Evolutionary conservation across 92 coral and sea anemone species (phyloP), one percentile per base, ranked within the genome.

Genomic region (Phymanthus crucifer): DNA sequence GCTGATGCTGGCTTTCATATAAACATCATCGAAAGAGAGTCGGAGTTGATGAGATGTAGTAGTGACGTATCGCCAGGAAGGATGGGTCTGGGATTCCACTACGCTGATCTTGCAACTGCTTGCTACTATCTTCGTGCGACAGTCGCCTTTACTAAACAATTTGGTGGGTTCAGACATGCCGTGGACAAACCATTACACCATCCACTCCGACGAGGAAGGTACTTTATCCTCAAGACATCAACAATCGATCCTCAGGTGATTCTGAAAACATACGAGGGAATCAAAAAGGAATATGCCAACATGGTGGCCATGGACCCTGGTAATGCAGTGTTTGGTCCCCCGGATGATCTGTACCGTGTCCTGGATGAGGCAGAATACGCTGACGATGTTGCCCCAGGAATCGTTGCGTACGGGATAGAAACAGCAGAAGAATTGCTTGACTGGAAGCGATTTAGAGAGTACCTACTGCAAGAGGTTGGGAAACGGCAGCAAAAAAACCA

Each of bases 11-110:
- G 91, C 5, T 87, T 71, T 35, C 75, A 82, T 67, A 78, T 90
- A 23, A 43, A 72, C 2, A 73, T 87, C 6, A 29, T 90, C 56
- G 94, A 90, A 68, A 90, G 87, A 43, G 83, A 84, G 32, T 16
- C 23, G 14, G 79, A 87, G 43, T 74, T 90, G 80, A 84, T 90
- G 89, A 80, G 74, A 47, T 85, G 80, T 16, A 71, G 75, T 77
- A 90, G 94, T 56, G 80, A 84, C 38, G 80, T 69, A 19, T 87
- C 91, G 1, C 89, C 94, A 1, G 91, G 87, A 3, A 78, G 91
- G 29, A 75, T 90, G 84, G 89, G 89, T 0, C 87, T 90, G 3
- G 94, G 94, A 19, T 90, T 90, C 54, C 94, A 90, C 72, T 87
- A 90, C 84, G 52, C 86, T 0, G 91, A 90, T 81, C 57, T 78